Base-by-base conservation (phyloP, 2,888 invertebrate genomes). In the Pheosia gnoma region DNA sequence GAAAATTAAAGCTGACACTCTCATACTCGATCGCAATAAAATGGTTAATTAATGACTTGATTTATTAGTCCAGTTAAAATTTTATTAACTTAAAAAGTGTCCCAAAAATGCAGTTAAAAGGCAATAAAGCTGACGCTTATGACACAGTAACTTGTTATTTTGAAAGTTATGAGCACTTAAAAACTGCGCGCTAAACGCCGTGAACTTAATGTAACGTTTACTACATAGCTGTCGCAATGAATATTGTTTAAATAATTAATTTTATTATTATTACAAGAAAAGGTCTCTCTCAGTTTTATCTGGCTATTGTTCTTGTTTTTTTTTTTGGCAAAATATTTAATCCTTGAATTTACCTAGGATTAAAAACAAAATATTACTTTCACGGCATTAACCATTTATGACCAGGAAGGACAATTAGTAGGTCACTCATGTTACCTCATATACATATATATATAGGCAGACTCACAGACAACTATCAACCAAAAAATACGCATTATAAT, bases 141-240 rank as follows among this genome's bases (percentile, higher is more conserved):
- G 59, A 59, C 59, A 45, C 53, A 53, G 37, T 11, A 53, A 53
- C 53, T 8, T 51, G 25, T 38, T 53, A 10, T 37, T 53, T 3
- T 53, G 5, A 53, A 53, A 37, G 37, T 37, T 53, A 53, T 53
- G 37, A 37, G 11, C 53, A 6, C 53, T 53, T 11, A 37, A 51
- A 45, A 51, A 51, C 51, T 25, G 51, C 25, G 7, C 51, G 25
- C 9, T 51, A 51, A 51, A 51, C 47, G 45, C 9, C 11, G 10
- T 45, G 10, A 45, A 45, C 11, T 45, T 45, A 1, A 45, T 45
- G 7, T 45, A 9, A 45, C 43, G 4, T 45, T 9, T 9, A 45
- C 43, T 9, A 45, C 8, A 45, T 9, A 45, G 3, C 9, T 45
- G 8, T 45, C 41, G 41, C 41, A 8, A 45, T 45, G 43, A 9